phyloP scores from a whole-genome alignment of 2,888 invertebrate genomes.

The Cephonodes hylas region DNA sequence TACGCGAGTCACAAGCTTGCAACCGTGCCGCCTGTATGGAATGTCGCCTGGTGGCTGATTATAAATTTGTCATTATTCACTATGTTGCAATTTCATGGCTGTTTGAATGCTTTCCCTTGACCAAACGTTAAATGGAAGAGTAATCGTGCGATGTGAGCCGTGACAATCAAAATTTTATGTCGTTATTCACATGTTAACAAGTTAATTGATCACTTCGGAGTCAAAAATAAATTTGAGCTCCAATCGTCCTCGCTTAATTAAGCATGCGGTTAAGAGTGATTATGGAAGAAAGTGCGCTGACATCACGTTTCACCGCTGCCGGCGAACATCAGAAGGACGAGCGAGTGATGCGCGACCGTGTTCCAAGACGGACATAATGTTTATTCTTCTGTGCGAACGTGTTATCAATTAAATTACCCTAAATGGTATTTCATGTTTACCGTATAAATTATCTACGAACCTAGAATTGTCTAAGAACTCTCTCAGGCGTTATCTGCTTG shows the following conservation, averaged over 20 bases:
- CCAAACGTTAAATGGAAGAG: slow-evolving; percentile 27
- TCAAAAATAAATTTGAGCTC: slow-evolving; percentile 15
- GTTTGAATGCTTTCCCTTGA: slow-evolving; percentile 43
- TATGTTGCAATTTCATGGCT: slow-evolving; percentile 66
- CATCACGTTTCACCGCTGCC: slow-evolving; percentile 35
- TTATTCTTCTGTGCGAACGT: slow-evolving; percentile 45
- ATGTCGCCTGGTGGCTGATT: slow-evolving; percentile 68
- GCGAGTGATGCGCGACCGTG: slow-evolving; percentile 39
- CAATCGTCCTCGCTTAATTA: slow-evolving; percentile 15
- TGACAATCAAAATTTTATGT: slow-evolving; percentile 15
- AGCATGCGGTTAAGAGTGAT: slow-evolving; percentile 14
- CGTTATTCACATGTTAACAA: slow-evolving; percentile 36
- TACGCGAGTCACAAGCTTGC: slow-evolving; percentile 57
- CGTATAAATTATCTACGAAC: slow-evolving; percentile 20
- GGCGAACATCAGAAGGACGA: slow-evolving; percentile 42
- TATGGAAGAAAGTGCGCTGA: slow-evolving; percentile 13
- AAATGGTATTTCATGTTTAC: slow-evolving; percentile 48
- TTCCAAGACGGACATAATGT: slow-evolving; percentile 37
- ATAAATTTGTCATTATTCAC: slow-evolving; percentile 65
- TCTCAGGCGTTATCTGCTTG: slow-evolving; percentile 63
- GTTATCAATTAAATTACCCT: too few relatives aligned
- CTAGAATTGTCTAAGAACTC: neutral
- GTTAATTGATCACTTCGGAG: slow-evolving; percentile 33
- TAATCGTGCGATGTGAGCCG: neutral
- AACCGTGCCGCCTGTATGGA: slow-evolving; percentile 53